Conservation (phyloP, 2,888 invertebrate genomes). For the Sisyra nigra region DNA sequence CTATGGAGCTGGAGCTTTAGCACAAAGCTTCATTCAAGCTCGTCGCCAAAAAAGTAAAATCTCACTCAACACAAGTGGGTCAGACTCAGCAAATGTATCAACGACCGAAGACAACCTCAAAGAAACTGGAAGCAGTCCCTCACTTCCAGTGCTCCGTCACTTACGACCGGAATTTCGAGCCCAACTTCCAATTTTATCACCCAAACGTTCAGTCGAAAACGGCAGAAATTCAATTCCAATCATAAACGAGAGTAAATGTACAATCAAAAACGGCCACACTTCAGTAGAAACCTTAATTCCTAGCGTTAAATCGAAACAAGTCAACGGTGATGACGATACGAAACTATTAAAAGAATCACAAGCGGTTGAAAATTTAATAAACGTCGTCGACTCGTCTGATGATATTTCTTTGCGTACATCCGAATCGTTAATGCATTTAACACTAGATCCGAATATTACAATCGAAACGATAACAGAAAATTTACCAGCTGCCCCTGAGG, state of each 20-base stretch:
- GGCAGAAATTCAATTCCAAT: slow-evolving; percentile 23
- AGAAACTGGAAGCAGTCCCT: slow-evolving; percentile 26
- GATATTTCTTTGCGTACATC: not conserved
- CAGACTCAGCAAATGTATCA: not conserved
- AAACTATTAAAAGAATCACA: slow-evolving; percentile 3
- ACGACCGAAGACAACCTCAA: slow-evolving; percentile 16
- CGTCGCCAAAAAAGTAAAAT: slow-evolving; percentile 10
- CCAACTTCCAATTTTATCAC: slow-evolving; percentile 54
- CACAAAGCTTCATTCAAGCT: slow-evolving; percentile 59
- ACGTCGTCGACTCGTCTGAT: not conserved
- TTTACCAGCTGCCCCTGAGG: slow-evolving; percentile 29
- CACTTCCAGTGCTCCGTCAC: slow-evolving; percentile 66
- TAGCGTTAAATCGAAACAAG: slow-evolving; percentile 8
- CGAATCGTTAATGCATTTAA: too few species aligned
- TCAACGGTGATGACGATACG: not conserved
- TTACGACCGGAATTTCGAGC: slow-evolving; percentile 74
- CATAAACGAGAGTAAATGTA: slow-evolving; percentile 11
- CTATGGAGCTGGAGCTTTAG: slow-evolving; percentile 75
- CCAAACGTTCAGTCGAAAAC: slow-evolving; percentile 24
- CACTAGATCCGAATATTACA: not conserved
- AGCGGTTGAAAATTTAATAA: slow-evolving; percentile 2
- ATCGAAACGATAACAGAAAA: slow-evolving; percentile 24
- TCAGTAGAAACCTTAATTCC: not conserved
- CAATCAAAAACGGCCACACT: not conserved
- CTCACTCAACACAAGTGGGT: not conserved